A percentile compares a stretch with the other conserved stretches of the same genome.
Evolutionary conservation across 2,888 invertebrate genomes (phyloP).

Genomic region (Alentia gelatinosa): DNA sequence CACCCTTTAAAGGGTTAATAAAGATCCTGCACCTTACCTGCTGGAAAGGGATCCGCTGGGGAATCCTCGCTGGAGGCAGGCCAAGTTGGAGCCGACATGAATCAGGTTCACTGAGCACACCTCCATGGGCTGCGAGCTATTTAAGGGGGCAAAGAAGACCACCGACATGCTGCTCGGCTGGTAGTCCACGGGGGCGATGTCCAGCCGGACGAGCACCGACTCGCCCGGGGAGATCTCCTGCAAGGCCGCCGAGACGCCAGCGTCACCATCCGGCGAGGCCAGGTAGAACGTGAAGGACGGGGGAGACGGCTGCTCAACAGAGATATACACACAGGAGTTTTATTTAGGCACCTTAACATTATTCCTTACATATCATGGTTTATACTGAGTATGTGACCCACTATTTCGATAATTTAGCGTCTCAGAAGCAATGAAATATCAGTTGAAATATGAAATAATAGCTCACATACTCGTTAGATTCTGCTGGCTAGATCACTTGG

Average conservation of each 20-base stretch:
- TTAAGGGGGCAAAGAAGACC: constrained; percentile 65
- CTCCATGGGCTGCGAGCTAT: constrained; percentile 66
- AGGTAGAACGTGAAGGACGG: constrained; percentile 53
- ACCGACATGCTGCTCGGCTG: constrained; percentile 63
- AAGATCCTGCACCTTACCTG: neutral
- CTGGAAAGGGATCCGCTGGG: neutral
- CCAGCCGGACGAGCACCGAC: constrained; percentile 46
- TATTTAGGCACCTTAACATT: no score
- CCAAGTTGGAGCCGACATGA: constrained; percentile 70
- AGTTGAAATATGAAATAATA: no score
- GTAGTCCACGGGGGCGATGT: constrained; percentile 40
- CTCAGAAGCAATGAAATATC: no score
- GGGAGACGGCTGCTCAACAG: constrained; percentile 39
- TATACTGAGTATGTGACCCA: no score
- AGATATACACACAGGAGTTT: no score
- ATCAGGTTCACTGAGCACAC: constrained; percentile 68
- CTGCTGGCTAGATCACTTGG: no score
- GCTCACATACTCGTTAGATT: no score
- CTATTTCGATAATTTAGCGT: no score
- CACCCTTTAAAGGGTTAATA: no score
- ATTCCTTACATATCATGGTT: no score
- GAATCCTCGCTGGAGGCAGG: constrained; percentile 64
- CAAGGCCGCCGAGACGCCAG: neutral
- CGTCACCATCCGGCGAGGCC: neutral
- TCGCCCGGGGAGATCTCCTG: constrained; percentile 31